Evolutionary conservation across 2,113 vertebrate species (phyloP), one percentile per base, ranked within the genome.

Genomic region (Eulemur rufifrons): DNA sequence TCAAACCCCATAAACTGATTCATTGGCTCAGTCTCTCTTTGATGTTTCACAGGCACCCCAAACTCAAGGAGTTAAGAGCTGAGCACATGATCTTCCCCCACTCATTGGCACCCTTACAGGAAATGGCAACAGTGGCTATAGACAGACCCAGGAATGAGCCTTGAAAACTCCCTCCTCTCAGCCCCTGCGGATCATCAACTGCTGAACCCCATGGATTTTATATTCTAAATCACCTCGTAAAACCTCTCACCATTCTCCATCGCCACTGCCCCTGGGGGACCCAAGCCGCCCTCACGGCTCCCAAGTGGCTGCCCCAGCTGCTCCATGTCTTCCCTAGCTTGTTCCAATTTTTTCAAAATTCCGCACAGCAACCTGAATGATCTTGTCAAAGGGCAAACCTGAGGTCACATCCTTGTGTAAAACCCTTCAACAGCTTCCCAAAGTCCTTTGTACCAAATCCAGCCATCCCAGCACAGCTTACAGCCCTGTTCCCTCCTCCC

Each of bases 1-100:
- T 91, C 90, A 95, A 86, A 85, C 56, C 54, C 87, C 47, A 68
- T 89, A 89, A 95, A 96, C 61, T 74, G 84, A 42, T 69, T 21
- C 74, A 21, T 13, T 69, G 74, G 69, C 50, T 92, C 74, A 23
- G 21, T 82, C 18, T 52, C 45, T 50, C 90, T 87, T 74, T 78
- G 86, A 66, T 96, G 90, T 82, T 73, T 90, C 71, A 59, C 6
- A 39, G 68, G n/a, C 68, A 89, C n/a, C 59, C 78, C 83, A 54
- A 52, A 32, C 20, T 86, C 47, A 17, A 81, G 64, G n/a, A 68
- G 14, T 23, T 56, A 17, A 82, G 66, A 77, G 54, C 5, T 2
- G 21, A 39, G 66, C 0, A 0, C 20, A 10, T 25, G 21, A n/a
- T 56, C 59, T 66, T 34, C 54, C n/a, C 8, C 8, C 8, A 20